These are phyloP conservation scores for Chrysolina haemoptera DNA, from an alignment of 2,888 invertebrate genomes.

Conservation along the genomic window DNA sequence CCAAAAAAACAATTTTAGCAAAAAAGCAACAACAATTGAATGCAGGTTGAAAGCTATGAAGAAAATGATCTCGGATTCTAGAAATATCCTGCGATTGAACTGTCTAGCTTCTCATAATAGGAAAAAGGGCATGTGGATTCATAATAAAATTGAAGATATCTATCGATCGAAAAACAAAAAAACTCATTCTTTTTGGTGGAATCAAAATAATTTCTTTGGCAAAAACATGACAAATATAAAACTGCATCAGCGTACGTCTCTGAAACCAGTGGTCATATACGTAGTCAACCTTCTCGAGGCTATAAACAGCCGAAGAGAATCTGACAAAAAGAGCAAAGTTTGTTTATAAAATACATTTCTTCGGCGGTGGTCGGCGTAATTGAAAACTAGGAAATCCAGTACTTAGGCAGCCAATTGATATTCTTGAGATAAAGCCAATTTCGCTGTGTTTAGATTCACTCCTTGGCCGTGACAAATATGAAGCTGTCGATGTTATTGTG, in stretches of 20 bases:
- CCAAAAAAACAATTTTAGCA: too few species aligned
- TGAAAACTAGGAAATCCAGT: conserved; percentile 29
- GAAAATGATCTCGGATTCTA: too few species aligned
- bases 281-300: not conserved
- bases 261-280: not conserved
- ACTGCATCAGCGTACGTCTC: not conserved
- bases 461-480: conserved; percentile 5
- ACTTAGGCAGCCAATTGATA: conserved; percentile 21
- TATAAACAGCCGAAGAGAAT: conserved; percentile 9
- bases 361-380: conserved; percentile 23
- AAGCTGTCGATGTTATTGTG: not conserved
- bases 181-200: too few species aligned
- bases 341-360: conserved; percentile 26
- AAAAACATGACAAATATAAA: not conserved
- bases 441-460: conserved; percentile 10
- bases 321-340: conserved; percentile 30
- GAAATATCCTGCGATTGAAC: too few species aligned
- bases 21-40: too few species aligned
- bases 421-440: conserved; percentile 12
- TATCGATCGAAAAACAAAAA: too few species aligned
- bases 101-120: too few species aligned
- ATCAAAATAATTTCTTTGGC: too few species aligned
- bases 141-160: too few species aligned
- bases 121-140: too few species aligned
- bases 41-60: too few species aligned